phyloP scores from a whole-genome alignment of 2,797 vertebrate genomes.

The Lacerta viridis region DNA sequence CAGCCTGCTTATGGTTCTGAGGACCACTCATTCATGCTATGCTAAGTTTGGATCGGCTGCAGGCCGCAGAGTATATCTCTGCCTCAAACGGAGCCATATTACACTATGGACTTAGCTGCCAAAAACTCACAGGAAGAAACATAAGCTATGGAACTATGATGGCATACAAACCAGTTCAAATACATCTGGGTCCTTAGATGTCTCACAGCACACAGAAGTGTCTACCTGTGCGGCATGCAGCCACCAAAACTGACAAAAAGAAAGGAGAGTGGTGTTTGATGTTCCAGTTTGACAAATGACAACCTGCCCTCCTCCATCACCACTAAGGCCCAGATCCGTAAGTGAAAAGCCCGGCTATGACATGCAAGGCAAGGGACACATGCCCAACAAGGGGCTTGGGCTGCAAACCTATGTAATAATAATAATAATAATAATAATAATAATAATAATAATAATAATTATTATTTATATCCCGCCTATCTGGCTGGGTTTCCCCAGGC shows the following conservation, averaged over 20 bases:
- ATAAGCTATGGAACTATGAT: neutral
- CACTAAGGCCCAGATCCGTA: neutral
- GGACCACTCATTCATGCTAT: neutral
- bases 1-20: neutral
- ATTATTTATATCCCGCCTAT: too few species aligned
- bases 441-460: too few species aligned
- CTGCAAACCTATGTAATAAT: too few species aligned
- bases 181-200: neutral
- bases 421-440: too few species aligned
- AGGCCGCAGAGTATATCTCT: neutral
- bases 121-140: conserved; percentile 25
- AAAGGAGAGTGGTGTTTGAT: neutral
- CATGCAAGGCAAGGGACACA: neutral
- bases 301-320: neutral
- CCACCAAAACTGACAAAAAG: conserved; percentile 1
- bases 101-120: conserved; percentile 5
- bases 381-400: neutral
- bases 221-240: too few species aligned
- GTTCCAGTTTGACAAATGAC: neutral
- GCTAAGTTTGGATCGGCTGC: neutral
- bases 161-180: neutral
- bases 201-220: neutral
- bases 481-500: too few species aligned
- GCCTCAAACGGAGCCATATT: neutral
- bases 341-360: neutral